Evolutionary conservation across 2,888 invertebrate genomes (phyloP).

Genomic region (Tridacna gigas): DNA sequence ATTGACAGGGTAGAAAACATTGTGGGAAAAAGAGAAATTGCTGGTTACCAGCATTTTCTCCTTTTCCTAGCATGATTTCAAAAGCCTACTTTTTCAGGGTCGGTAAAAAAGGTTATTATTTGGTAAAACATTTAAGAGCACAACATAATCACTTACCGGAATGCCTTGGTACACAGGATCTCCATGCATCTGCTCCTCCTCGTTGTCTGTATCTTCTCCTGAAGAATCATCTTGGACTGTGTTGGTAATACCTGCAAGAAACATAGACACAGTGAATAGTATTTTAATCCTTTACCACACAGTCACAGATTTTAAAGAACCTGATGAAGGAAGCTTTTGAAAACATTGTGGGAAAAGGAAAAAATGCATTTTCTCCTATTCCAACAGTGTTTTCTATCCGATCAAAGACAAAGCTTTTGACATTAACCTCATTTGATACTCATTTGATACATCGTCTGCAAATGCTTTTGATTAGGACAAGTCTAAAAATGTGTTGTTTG

Average conservation of each 20-base stretch:
- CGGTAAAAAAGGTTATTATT: background rate
- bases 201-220: slow-evolving; percentile 73
- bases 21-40: background rate
- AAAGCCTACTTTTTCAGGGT: background rate
- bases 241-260: slow-evolving; percentile 46
- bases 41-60: background rate
- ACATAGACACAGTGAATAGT: background rate
- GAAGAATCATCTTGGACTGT: slow-evolving; percentile 68
- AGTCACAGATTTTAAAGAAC: background rate
- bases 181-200: slow-evolving; percentile 71
- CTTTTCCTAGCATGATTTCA: background rate
- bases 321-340: background rate
- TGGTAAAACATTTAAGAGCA: background rate
- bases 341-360: background rate
- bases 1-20: background rate
- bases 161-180: slow-evolving; percentile 57
- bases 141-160: slow-evolving; percentile 27
- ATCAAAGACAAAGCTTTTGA: no score
- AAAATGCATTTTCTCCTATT: background rate
- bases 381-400: no score
- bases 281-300: background rate
- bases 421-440: no score
- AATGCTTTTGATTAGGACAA: no score
- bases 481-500: no score
- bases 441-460: no score